Percentiles rank a stretch among this genome's conserved stretches.
These are phyloP conservation scores for Saxidomus purpurata DNA, from an alignment of 1,140 invertebrate species.

Conservation along the genomic window DNA sequence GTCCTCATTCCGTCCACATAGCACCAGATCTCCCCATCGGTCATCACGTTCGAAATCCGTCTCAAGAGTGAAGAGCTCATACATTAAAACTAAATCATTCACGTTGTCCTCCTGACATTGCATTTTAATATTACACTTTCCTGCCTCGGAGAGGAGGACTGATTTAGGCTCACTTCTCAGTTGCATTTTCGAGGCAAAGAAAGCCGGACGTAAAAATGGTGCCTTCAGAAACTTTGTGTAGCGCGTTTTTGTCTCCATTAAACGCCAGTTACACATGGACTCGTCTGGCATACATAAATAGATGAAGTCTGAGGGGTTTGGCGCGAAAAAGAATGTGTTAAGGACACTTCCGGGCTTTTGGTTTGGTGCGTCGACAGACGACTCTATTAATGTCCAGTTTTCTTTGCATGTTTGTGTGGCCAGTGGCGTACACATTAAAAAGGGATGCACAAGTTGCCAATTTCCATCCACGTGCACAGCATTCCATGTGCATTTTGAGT, in stretches of 20 bases:
- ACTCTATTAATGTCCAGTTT: conserved; percentile 41
- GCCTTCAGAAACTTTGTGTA: conserved; percentile 24
- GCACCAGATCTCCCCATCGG: conserved; percentile 48
- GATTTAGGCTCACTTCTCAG: conserved; percentile 34
- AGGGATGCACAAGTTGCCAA: conserved; percentile 73
- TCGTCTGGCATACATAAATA: conserved; percentile 64
- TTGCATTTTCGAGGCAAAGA: conserved; percentile 56
- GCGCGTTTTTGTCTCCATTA: conserved; percentile 7
- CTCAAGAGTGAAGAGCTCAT: conserved; percentile 64
- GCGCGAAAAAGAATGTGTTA: conserved; percentile 67
- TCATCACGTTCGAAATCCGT: conserved; percentile 12
- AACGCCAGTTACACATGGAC: conserved; percentile 47
- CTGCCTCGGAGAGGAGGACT: conserved; percentile 33
- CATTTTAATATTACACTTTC: conserved; percentile 56
- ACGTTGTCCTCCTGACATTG: conserved; percentile 46
- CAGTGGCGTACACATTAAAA: conserved; percentile 63
- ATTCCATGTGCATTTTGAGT: conserved; percentile 83
- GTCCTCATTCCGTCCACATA: conserved; percentile 56
- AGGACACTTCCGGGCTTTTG: conserved; percentile 4
- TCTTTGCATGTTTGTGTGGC: conserved; percentile 19
- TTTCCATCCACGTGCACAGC: conserved; percentile 72
- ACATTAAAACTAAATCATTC: conserved; percentile 59
- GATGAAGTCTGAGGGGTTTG: conserved; percentile 67
- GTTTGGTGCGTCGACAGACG: neutral
- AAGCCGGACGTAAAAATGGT: conserved; percentile 51